Evolutionary conservation across 2,113 vertebrate genomes (phyloP).

Genomic region (Pomatostomus ruficeps): DNA sequence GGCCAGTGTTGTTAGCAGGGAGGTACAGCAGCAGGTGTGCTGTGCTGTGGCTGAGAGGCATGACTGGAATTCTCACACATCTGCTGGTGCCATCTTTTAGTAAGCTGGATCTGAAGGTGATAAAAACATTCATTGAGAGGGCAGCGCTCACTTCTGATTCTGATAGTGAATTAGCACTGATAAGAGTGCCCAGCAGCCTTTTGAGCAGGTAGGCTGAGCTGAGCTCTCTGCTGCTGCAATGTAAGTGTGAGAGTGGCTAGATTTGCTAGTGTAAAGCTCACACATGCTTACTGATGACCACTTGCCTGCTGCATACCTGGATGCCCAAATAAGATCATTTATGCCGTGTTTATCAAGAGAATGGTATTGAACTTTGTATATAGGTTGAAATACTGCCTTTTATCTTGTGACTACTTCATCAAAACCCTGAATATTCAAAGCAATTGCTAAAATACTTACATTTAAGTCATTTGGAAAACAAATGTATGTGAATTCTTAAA

Average conservation of each 20-base stretch:
- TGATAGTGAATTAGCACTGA: background rate
- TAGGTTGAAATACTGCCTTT: background rate
- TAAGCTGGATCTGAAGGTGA: background rate
- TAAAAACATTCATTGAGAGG: background rate
- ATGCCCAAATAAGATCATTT: background rate
- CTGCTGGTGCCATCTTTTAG: background rate
- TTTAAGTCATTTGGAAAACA: background rate
- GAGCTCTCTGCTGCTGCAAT: background rate
- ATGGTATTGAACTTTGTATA: background rate
- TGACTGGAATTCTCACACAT: rapidly evolving
- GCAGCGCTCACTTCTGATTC: background rate
- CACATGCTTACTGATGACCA: background rate
- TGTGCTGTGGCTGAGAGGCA: background rate
- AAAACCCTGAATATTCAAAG: background rate
- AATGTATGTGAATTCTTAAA: background rate
- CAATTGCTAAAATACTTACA: background rate
- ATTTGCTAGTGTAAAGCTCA: background rate
- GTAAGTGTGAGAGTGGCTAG: background rate
- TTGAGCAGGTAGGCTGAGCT: background rate
- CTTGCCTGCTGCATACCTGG: background rate
- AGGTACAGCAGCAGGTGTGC: background rate
- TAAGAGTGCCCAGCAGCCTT: background rate
- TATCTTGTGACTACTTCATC: background rate
- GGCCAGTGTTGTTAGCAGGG: background rate
- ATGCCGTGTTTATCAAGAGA: background rate